phyloP scores from a whole-genome alignment of 1,140 invertebrate genomes.

The Zophobas morio region DNA sequence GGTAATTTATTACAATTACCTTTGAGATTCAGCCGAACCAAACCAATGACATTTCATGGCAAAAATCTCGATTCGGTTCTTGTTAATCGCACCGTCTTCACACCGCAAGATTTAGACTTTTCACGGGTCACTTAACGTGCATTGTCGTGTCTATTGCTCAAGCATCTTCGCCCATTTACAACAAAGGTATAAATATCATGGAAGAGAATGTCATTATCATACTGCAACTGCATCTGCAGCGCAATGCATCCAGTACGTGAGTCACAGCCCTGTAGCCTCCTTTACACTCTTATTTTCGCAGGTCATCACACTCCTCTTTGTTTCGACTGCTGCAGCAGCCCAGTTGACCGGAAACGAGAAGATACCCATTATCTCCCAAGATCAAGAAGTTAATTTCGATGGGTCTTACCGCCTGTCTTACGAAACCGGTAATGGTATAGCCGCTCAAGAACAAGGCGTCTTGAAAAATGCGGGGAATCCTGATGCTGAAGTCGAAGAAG shows the following conservation, averaged over 20 bases:
- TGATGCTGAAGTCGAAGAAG: constrained; percentile 65
- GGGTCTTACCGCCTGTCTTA: constrained; percentile 69
- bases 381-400: constrained; percentile 68
- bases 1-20: constrained; percentile 30
- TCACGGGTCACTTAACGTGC: neutral
- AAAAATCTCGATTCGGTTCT: neutral
- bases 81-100: too few relatives aligned
- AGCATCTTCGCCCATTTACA: constrained; percentile 34
- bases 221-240: constrained; percentile 25
- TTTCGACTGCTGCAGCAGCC: constrained; percentile 10
- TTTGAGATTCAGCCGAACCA: neutral
- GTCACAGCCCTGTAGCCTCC: too few relatives aligned
- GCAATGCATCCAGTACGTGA: too few relatives aligned
- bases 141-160: constrained; percentile 6
- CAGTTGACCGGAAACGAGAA: constrained; percentile 54
- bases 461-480: constrained; percentile 68
- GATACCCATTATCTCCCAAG: constrained; percentile 69
- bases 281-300: neutral
- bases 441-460: constrained; percentile 70
- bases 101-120: too few relatives aligned
- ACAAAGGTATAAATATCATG: constrained; percentile 35
- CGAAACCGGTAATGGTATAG: constrained; percentile 76
- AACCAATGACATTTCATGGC: constrained; percentile 1
- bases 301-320: neutral
- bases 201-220: constrained; percentile 41